Base-by-base conservation (phyloP, 2,888 invertebrate genomes). In the Lordiphosa fenestrarum region DNA sequence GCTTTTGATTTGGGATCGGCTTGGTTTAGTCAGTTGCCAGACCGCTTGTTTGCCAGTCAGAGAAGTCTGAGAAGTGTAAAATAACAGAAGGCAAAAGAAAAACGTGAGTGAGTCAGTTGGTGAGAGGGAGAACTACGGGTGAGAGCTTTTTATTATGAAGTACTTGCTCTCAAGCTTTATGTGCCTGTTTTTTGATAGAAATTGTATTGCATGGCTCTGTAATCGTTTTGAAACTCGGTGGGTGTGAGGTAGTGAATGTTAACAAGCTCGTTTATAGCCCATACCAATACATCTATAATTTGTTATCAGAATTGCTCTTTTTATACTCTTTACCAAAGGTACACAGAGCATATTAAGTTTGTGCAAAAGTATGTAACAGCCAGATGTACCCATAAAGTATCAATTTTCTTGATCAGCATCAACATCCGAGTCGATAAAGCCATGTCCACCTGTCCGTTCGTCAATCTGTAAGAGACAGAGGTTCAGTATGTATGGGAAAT, bases 21-120 rank as follows among this genome's bases (percentile, higher is more conserved):
- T 67, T 53, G 57, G 41, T 53, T 74, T 65, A 81, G 82, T 77
- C 63, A 53, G 65, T 66, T 66, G 59, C 62, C 59, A 63, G 68
- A 67, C 53, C 10, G 48, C 48, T 48, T 54, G 56, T 60, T 30
- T 37, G 48, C 42, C 61, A 61, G 55, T 52, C 60, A 61, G 54
- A 65, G 30, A 10, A 9, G 44, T 63, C 19, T 10, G 50, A 50
- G 37, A 30, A 35, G 49, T 55, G 62, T 49, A 62, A 49, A 33
- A 41, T 37, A 40, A 63, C 42, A 41, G 4, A 5, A 23, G 13
- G 25, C 33, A 37, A 53, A 52, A 57, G 19, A 47, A 35, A 30
- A 30, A 9, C 10, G 30, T 10, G 19, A 33, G 36, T 4, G 21
- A 49, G 46, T 41, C 39, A 15, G 13, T 21, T 13, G 30, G n/a